These are phyloP conservation scores for Zingel zingel DNA, from an alignment of 2,113 vertebrate species.

Conservation along the genomic window DNA sequence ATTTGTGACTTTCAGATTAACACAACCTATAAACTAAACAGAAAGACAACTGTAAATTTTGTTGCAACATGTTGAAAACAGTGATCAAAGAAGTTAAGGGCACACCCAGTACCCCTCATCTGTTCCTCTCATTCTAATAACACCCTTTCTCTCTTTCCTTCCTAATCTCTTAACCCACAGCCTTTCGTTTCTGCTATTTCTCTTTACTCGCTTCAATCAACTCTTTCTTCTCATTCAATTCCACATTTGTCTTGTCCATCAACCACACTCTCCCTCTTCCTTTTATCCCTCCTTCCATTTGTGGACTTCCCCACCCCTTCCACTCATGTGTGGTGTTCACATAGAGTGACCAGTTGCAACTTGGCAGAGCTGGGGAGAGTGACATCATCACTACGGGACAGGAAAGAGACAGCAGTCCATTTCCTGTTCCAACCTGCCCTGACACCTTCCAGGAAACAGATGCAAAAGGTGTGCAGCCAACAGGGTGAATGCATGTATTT, in stretches of 20 bases:
- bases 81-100: constrained; percentile 75
- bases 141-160: constrained; percentile 73
- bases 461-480: background rate
- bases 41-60: constrained; percentile 52
- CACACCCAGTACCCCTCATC: constrained; percentile 69
- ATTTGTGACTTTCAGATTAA: constrained; percentile 4
- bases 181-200: constrained; percentile 39
- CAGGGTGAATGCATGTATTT: background rate
- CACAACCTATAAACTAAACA: constrained; percentile 2
- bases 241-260: constrained; percentile 42
- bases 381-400: constrained; percentile 55
- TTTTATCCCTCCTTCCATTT: constrained; percentile 11
- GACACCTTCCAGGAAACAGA: constrained; percentile 23
- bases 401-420: constrained; percentile 28
- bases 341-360: constrained; percentile 62
- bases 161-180: constrained; percentile 49
- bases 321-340: constrained; percentile 60
- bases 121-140: constrained; percentile 70
- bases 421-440: constrained; percentile 8
- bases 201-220: constrained; percentile 18
- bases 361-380: constrained; percentile 39
- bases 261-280: constrained; percentile 5
- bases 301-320: constrained; percentile 61
- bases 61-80: constrained; percentile 58
- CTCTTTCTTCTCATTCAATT: constrained; percentile 39